Base-by-base conservation (phyloP, 2,797 vertebrate genomes). In the Molossus molossus region DNA sequence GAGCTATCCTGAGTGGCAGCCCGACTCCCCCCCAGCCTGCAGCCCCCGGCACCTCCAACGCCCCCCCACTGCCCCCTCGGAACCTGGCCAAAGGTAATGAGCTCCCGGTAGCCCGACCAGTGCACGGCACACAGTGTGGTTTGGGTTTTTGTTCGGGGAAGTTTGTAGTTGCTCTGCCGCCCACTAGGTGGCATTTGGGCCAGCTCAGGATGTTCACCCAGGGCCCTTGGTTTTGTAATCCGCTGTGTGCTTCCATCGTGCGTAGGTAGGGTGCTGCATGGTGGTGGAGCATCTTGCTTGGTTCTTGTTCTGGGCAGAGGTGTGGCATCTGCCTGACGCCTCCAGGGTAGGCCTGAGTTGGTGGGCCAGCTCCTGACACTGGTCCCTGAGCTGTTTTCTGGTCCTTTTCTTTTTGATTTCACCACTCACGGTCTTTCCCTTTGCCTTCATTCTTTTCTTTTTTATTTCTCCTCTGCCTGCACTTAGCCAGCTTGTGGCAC, bases 11-110 rank as follows among this genome's bases (percentile, higher is more conserved):
- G 80, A 99, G 98, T 81, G 96, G 98, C 98, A 99, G 97, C 96
- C 97, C 98, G 0, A 93, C 98, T 0, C 94, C 99, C 0, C 37
- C 97, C 77, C 99, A 98, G 96, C 91, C 98, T 0, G 69, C 97
- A 4, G 97, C 98, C 8, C 98, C 99, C 27, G 77, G 98, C 85
- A 94, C 98, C 8, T 96, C 98, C 70, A 98, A 96, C 0, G 99
- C 98, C 17, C 99, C 99, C 4, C 99, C 99, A 0, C 98, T 99
- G 82, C 99, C 99, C 23, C 99, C 99, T 0, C 98, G 99, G 97
- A 99, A 99, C 94, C 96, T 99, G 55, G 99, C 99, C 99, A 99
- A 99, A 98, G 99, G 99, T 99, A 98, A 23, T 17, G 27, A n/a
- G 6, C n/a, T 5, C 0, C 40, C 11, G 72, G 82, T 33, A 3